Percentiles rank a stretch among this genome's conserved stretches.
These are phyloP conservation scores for Conistra vaccinii DNA, from an alignment of 2,888 invertebrate species.

Conservation along the genomic window DNA sequence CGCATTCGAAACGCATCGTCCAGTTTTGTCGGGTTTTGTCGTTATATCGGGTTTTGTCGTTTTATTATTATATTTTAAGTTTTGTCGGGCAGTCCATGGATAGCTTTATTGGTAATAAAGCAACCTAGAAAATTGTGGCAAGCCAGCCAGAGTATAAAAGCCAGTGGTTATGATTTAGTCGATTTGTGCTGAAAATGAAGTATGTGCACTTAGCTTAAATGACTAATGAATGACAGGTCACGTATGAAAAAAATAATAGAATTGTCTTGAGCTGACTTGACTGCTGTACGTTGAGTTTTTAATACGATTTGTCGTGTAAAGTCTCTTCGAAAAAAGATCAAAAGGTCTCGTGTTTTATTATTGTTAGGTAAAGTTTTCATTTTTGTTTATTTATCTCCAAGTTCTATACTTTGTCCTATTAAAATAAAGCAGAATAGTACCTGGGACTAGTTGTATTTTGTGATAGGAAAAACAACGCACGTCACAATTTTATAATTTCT, in stretches of 20 bases:
- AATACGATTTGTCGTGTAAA: constrained; percentile 15
- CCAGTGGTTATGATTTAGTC: constrained; percentile 5
- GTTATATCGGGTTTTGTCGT: too few species aligned
- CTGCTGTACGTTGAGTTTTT: constrained; percentile 19
- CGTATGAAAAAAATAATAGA: constrained; percentile 29
- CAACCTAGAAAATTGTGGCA: too few species aligned
- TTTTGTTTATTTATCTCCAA: constrained; percentile 15
- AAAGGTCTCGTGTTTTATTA: constrained; percentile 17
- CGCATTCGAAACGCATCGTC: too few species aligned
- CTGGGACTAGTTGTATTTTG: constrained; percentile 21
- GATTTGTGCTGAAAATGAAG: background rate
- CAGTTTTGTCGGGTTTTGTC: too few species aligned
- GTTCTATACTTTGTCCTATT: background rate
- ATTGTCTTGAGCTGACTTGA: constrained; percentile 30
- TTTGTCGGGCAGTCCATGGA: background rate
- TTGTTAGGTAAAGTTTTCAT: too few species aligned
- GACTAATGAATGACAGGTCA: constrained; percentile 34
- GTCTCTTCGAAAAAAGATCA: constrained; percentile 21
- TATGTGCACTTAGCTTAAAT: background rate
- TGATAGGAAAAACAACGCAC: constrained; percentile 56
- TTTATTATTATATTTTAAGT: too few species aligned
- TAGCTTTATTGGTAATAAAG: background rate
- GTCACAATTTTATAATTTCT: constrained; percentile 68
- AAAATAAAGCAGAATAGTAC: background rate
- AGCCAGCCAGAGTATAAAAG: background rate